These are phyloP conservation scores for Zoanthus gigantus DNA, from an alignment of 92 coral and sea anemone genomes.

Conservation along the genomic window DNA sequence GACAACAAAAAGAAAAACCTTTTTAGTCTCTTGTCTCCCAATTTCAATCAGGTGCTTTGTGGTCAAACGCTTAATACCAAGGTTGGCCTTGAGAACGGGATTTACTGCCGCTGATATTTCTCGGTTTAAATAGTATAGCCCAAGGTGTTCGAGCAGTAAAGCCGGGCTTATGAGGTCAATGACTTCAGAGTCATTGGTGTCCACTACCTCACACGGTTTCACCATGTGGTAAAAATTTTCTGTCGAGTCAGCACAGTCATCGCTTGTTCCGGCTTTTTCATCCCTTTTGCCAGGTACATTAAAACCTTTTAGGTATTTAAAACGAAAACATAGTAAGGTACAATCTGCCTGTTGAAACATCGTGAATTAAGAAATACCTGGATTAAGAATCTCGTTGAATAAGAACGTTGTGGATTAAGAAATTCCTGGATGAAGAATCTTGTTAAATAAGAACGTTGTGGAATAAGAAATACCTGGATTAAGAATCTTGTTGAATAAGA, in stretches of 20 bases:
- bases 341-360: too few relatives aligned
- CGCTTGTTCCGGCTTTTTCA: neutral
- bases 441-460: too few relatives aligned
- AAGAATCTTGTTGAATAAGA: too few relatives aligned
- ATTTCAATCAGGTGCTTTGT: constrained; percentile 84
- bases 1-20: constrained; percentile 17
- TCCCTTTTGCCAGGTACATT: neutral
- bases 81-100: constrained; percentile 78
- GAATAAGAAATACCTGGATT: too few relatives aligned
- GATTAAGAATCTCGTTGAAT: too few relatives aligned
- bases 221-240: constrained; percentile 67
- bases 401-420: too few relatives aligned
- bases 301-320: neutral
- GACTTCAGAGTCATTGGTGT: constrained; percentile 67
- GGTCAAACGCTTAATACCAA: constrained; percentile 82
- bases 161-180: constrained; percentile 67
- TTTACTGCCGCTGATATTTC: constrained; percentile 72
- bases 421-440: too few relatives aligned
- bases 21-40: constrained; percentile 65
- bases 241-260: neutral
- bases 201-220: constrained; percentile 81
- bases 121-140: constrained; percentile 75
- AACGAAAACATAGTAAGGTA: neutral
- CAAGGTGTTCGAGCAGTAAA: constrained; percentile 73
- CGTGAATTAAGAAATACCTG: too few relatives aligned